phyloP scores from a whole-genome alignment of 2,797 vertebrate species.

The Enteromius treurensis region DNA sequence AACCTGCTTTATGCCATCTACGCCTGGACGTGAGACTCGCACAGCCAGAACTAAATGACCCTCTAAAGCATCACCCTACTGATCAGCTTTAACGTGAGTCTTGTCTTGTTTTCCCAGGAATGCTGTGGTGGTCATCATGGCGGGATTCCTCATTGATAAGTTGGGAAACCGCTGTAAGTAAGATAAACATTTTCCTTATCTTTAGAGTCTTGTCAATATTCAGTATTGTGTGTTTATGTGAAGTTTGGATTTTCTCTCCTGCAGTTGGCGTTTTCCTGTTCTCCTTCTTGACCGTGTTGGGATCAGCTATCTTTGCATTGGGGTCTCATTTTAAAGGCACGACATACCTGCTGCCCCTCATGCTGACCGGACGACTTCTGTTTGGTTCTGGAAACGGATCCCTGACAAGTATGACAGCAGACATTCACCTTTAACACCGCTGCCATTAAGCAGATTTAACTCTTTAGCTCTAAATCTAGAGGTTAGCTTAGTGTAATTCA shows the following conservation, averaged over 20 bases:
- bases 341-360: constrained; percentile 80
- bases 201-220: background rate
- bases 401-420: constrained; percentile 76
- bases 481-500: background rate
- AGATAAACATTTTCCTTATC: background rate
- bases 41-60: background rate
- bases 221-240: background rate
- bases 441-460: background rate
- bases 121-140: constrained; percentile 82
- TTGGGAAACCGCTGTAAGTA: constrained; percentile 84
- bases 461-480: background rate
- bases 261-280: constrained; percentile 85
- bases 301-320: constrained; percentile 82
- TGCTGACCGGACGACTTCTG: constrained; percentile 84
- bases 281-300: constrained; percentile 83
- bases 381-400: constrained; percentile 86
- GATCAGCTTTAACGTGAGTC: background rate
- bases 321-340: constrained; percentile 86
- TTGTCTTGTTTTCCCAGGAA: constrained; percentile 73
- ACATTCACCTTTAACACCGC: constrained; percentile 5
- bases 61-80: background rate
- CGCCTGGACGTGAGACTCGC: constrained; percentile 78
- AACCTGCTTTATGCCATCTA: constrained; percentile 84
- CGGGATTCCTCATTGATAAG: constrained; percentile 86
- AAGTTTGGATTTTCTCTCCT: constrained; percentile 37